Conservation (phyloP, 2,888 invertebrate species). For the Amblyteles armatorius region DNA sequence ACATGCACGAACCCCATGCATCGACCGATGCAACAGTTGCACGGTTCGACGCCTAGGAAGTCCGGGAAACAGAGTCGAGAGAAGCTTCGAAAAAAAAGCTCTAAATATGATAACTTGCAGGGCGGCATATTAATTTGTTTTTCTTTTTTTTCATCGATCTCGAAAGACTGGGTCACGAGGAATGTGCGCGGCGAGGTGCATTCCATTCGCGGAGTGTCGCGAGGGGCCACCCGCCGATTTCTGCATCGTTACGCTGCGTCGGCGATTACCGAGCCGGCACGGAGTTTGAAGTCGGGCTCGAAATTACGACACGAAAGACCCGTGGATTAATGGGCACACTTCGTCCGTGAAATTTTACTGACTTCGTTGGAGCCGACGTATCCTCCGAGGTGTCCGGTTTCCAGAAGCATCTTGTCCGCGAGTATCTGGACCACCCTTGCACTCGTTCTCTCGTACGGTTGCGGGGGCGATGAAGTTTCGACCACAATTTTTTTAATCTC, state of each 20-base stretch:
- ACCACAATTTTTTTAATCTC: neutral
- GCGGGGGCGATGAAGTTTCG: neutral
- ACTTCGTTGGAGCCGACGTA: conserved; percentile 60
- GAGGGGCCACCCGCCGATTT: conserved; percentile 8
- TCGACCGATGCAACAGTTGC: too few species aligned
- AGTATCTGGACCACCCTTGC: conserved; percentile 34
- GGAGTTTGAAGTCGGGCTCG: neutral
- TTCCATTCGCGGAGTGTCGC: conserved; percentile 3
- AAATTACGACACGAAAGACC: neutral
- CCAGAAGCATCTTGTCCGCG: conserved; percentile 54
- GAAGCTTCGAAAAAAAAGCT: neutral
- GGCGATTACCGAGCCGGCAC: neutral
- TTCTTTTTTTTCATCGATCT: neutral
- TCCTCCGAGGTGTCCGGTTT: conserved; percentile 43
- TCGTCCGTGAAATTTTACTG: conserved; percentile 34
- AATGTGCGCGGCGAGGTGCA: conserved; percentile 55
- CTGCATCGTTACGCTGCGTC: conserved; percentile 14
- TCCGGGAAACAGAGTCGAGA: neutral
- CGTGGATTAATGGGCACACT: neutral
- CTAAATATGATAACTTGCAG: neutral
- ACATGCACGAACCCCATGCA: too few species aligned
- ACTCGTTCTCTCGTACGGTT: neutral
- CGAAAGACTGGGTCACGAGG: conserved; percentile 34
- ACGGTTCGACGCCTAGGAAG: too few species aligned
- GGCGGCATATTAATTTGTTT: neutral